Evolutionary conservation across 1,140 invertebrate species (phyloP).

Genomic region (Danaus plexippus): DNA sequence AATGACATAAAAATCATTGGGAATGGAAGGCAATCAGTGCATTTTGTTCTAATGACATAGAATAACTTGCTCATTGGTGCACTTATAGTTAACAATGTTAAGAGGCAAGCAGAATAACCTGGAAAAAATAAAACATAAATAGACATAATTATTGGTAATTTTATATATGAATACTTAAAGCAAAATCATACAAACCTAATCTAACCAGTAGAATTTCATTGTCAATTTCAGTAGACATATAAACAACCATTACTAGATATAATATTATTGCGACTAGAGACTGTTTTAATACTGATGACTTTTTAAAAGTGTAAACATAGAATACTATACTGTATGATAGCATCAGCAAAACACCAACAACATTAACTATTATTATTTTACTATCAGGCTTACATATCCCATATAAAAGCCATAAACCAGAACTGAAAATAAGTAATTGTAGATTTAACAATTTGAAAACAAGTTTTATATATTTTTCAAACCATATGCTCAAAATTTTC

Average conservation of each 20-base stretch:
- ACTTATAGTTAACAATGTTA: constrained; percentile 84
- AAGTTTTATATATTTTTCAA: not conserved
- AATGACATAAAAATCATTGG: constrained; percentile 83
- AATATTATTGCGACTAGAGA: constrained; percentile 50
- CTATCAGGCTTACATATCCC: constrained; percentile 77
- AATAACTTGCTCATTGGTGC: constrained; percentile 83
- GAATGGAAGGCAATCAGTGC: constrained; percentile 84
- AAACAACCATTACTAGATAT: constrained; percentile 58
- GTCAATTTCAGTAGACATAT: constrained; percentile 58
- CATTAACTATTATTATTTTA: constrained; percentile 79
- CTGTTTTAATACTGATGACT: constrained; percentile 67
- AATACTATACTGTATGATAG: constrained; percentile 76
- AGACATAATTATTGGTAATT: not conserved
- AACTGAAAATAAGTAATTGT: constrained; percentile 10
- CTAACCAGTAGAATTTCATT: constrained; percentile 34
- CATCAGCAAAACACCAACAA: constrained; percentile 78
- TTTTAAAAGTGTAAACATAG: constrained; percentile 76
- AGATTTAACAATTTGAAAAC: constrained; percentile 14
- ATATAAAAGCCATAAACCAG: constrained; percentile 79
- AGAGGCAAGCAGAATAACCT: constrained; percentile 79
- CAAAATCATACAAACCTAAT: constrained; percentile 35
- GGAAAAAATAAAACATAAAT: constrained; percentile 31
- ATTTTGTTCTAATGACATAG: constrained; percentile 82
- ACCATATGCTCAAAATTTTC: not conserved
- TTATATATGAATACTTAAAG: constrained; percentile 4